These are phyloP conservation scores for Sphenopsis melanotis DNA, from an alignment of 2,797 vertebrate species.

Conservation along the genomic window DNA sequence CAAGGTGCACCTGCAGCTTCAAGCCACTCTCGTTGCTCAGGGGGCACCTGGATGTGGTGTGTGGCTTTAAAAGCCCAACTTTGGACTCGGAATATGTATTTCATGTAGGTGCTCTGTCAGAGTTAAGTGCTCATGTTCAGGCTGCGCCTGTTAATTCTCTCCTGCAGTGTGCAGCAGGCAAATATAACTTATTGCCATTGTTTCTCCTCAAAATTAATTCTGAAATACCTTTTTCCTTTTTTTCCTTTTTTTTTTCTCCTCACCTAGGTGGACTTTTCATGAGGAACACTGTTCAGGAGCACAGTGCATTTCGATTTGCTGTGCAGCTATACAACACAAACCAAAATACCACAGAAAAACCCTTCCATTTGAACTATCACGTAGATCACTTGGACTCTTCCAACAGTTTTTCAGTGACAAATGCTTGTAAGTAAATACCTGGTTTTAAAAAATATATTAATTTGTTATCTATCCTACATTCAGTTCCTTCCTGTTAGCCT, in stretches of 20 bases:
- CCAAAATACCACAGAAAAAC: constrained; percentile 98
- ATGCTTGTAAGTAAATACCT: constrained; percentile 92
- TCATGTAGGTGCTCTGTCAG: neutral
- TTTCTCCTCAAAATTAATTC: neutral
- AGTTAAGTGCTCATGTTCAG: neutral
- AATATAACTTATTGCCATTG: neutral
- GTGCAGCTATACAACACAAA: constrained; percentile 99
- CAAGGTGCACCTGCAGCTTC: neutral
- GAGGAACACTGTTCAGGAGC: constrained; percentile 98
- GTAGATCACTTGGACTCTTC: constrained; percentile 99
- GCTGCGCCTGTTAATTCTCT: neutral
- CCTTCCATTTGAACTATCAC: constrained; percentile 98
- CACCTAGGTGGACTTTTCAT: constrained; percentile 95
- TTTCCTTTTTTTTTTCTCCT: neutral
- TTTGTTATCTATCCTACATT: neutral
- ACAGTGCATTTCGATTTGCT: constrained; percentile 98
- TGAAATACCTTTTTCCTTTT: neutral
- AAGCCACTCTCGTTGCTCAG: neutral
- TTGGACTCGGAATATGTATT: neutral
- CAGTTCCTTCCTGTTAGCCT: neutral
- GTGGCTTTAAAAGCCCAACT: neutral
- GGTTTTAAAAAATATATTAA: neutral
- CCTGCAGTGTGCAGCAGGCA: neutral
- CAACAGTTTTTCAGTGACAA: constrained; percentile 99
- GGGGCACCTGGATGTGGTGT: neutral